Conservation (phyloP, 2,888 invertebrate species). For the Lordiphosa andalusiaca region DNA sequence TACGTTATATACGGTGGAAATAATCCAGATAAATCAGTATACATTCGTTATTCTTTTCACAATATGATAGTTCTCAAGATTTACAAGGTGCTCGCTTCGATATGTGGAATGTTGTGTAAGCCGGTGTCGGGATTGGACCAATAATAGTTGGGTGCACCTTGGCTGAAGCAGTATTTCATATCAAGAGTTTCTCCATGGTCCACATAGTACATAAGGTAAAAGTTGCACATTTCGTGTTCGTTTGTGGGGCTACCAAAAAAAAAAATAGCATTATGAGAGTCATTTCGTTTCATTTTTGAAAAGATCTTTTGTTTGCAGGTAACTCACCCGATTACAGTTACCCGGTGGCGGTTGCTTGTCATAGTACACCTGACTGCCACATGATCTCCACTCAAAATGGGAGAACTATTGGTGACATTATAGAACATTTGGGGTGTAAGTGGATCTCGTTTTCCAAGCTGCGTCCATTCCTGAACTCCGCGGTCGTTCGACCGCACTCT, state of each 20-base stretch:
- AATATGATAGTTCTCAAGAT: slow-evolving; percentile 34
- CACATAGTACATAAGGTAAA: slow-evolving; percentile 96
- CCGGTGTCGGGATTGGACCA: slow-evolving; percentile 86
- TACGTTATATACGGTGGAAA: slow-evolving; percentile 34
- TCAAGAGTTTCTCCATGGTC: slow-evolving; percentile 87
- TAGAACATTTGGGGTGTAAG: slow-evolving; percentile 97
- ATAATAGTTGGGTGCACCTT: slow-evolving; percentile 91
- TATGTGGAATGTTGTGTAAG: slow-evolving; percentile 88
- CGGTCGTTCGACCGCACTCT: slow-evolving; percentile 83
- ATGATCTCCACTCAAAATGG: slow-evolving; percentile 86
- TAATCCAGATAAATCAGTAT: slow-evolving; percentile 59
- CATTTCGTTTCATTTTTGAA: no score
- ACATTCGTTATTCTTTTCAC: slow-evolving; percentile 55
- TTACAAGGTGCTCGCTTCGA: slow-evolving; percentile 83
- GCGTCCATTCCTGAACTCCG: slow-evolving; percentile 87
- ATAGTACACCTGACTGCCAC: slow-evolving; percentile 96
- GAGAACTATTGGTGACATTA: slow-evolving; percentile 84
- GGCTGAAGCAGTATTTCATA: slow-evolving; percentile 90
- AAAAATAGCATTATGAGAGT: background rate
- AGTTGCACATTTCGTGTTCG: slow-evolving; percentile 97
- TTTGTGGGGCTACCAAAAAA: slow-evolving; percentile 85
- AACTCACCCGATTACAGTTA: slow-evolving; percentile 88
- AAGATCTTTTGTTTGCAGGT: no score
- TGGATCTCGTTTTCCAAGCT: slow-evolving; percentile 93
- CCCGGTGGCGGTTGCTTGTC: slow-evolving; percentile 85